phyloP scores from a whole-genome alignment of 53 echinoderm and acorn worm species.

The Crossaster papposus region DNA sequence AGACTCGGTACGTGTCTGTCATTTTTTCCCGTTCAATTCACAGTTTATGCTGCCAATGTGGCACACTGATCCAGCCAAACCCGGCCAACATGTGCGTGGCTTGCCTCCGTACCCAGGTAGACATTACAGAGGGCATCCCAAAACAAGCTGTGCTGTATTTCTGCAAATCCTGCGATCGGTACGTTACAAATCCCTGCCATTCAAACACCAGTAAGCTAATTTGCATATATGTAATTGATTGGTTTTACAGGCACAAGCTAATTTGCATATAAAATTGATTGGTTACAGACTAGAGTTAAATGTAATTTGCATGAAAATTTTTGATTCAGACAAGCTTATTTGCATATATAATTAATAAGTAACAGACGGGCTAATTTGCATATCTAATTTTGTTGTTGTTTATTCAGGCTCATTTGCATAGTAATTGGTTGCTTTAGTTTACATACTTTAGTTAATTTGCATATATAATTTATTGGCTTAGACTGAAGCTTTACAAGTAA shows the following conservation, averaged over 20 bases:
- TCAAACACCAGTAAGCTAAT: no score
- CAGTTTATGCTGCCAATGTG: conserved; percentile 97
- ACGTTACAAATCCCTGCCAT: background rate
- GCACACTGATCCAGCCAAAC: conserved; percentile 82
- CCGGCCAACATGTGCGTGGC: conserved; percentile 98
- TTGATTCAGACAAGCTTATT: no score
- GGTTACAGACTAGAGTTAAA: no score
- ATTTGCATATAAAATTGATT: no score
- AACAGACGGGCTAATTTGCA: no score
- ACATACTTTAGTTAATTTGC: background rate
- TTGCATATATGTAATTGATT: background rate
- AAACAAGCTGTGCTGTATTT: conserved; percentile 87
- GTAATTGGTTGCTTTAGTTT: no score
- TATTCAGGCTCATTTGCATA: no score
- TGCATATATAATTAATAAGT: no score
- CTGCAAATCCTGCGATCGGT: conserved; percentile 97
- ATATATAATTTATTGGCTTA: background rate
- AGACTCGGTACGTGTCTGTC: background rate
- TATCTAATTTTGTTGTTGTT: no score
- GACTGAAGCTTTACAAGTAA: no score
- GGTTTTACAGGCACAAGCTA: no score
- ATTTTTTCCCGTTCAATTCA: background rate
- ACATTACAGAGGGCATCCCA: conserved; percentile 97
- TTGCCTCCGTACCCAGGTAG: conserved; percentile 91
- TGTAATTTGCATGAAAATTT: no score